These are phyloP conservation scores for Euborellia annulipes DNA, from an alignment of 1,140 invertebrate species.

Conservation along the genomic window DNA sequence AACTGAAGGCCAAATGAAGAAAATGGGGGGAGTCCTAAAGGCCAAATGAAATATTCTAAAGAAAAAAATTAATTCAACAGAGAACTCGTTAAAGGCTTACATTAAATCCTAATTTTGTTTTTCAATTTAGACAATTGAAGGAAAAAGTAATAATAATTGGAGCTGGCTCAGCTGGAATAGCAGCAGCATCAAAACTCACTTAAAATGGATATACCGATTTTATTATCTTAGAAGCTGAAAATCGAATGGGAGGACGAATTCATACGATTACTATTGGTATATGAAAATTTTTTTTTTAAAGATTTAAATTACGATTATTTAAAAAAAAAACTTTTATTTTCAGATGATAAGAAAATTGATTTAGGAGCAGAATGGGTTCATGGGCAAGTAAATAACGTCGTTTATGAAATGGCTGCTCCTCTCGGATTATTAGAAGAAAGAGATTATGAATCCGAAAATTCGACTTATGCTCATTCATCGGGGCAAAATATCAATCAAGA, in stretches of 20 bases:
- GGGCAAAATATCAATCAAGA: slow-evolving; percentile 18
- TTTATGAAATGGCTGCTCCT: slow-evolving; percentile 44
- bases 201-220: slow-evolving; percentile 32
- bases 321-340: no score
- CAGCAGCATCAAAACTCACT: slow-evolving; percentile 35
- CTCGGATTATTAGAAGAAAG: slow-evolving; percentile 29
- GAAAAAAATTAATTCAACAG: no score
- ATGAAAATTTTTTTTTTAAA: no score
- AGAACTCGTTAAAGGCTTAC: no score
- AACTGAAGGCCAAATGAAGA: no score
- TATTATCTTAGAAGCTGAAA: slow-evolving; percentile 48
- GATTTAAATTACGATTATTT: no score
- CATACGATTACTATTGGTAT: slow-evolving; percentile 37
- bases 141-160: slow-evolving; percentile 39
- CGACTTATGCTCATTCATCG: slow-evolving; percentile 5
- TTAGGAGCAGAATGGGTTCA: slow-evolving; percentile 76
- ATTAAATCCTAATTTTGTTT: no score
- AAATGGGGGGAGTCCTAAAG: no score
- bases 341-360: slow-evolving; percentile 43
- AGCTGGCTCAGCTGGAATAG: slow-evolving; percentile 39
- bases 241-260: slow-evolving; percentile 55
- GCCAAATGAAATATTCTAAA: no score
- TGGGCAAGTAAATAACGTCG: slow-evolving; percentile 52
- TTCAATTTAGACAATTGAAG: slow-evolving; percentile 9
- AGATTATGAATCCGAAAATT: no score